Evolutionary conservation across 2,888 invertebrate species (phyloP).

Genomic region (Xestoiulus laeticollis): DNA sequence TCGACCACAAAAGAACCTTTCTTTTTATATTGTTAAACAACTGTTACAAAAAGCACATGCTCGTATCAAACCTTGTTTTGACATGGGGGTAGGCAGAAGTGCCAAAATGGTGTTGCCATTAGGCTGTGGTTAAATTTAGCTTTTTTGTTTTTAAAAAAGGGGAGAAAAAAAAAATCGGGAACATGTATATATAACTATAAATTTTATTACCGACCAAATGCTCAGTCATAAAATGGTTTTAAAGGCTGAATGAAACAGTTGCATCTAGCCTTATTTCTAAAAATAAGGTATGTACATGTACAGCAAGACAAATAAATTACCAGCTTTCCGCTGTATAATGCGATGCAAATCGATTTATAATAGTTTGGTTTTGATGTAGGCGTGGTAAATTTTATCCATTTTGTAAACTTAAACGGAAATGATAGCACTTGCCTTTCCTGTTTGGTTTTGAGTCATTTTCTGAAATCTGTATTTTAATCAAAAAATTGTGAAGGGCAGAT

Average conservation of each 20-base stretch:
- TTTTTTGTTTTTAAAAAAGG: background rate
- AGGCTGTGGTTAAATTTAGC: background rate
- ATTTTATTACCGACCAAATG: slow-evolving; percentile 23
- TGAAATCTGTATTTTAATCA: background rate
- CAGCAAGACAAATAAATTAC: background rate
- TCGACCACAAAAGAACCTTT: background rate
- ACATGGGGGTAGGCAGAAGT: background rate
- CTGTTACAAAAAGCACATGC: background rate
- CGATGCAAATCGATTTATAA: slow-evolving; percentile 14
- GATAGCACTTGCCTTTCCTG: background rate
- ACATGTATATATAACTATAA: background rate
- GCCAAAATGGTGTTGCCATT: background rate
- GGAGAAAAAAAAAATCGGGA: background rate
- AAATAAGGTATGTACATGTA: background rate
- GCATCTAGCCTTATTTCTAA: background rate
- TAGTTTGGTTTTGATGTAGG: background rate
- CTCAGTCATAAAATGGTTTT: background rate
- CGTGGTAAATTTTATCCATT: background rate
- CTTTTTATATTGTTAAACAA: background rate
- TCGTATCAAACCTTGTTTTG: background rate
- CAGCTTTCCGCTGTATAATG: background rate
- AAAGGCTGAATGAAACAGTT: background rate
- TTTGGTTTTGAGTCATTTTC: background rate
- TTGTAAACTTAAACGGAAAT: background rate
- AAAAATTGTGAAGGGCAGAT: background rate